Evolutionary conservation across 2,888 invertebrate species (phyloP), one percentile per base, ranked within the genome.

Genomic region (Perdita meconis): DNA sequence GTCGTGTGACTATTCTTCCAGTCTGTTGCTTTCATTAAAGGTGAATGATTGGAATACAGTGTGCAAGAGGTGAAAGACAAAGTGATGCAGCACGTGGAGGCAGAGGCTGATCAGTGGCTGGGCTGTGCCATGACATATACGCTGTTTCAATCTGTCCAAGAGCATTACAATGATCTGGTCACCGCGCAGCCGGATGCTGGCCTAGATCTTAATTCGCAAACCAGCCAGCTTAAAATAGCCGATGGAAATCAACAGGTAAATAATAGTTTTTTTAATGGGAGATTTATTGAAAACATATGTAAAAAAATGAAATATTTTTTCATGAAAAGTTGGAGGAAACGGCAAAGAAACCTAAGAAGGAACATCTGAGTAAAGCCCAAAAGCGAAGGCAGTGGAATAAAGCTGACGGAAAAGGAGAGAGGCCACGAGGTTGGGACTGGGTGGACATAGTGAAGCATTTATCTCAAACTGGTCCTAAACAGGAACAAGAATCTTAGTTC

Each of bases 61-160:
- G 90, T 95, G 78, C 93, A 94, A 42, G 89, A 94, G 1, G 95
- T 97, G 0, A 97, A 97, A 92, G 93, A 95, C 56, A 95, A 95
- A 89, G 95, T 98, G 75, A 88, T 94, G 12, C 90, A 93, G 8
- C 93, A 94, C 63, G 92, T 97, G 0, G 93, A 93, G 13, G 93
- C 94, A 12, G 97, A 97, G 92, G 97, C 97, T 0, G 95, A 96
- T 47, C 96, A 96, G 86, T 96, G 96, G 94, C 88, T 97, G 16
- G 98, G 98, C 0, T 96, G 96, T 93, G 97, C 98, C 1, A 98
- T 98, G 98, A 98, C 98, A 0, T 99, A 97, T 90, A 97, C 98
- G 0, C 92, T 99, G 64, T 97, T 99, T 91, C 98, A 99, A 93
- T 97, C 95, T 92, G 94, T 97, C 16, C 97, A 97, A 92, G 98